These are phyloP conservation scores for Calliopsis andreniformis DNA, from an alignment of 1,140 invertebrate species.

Conservation along the genomic window DNA sequence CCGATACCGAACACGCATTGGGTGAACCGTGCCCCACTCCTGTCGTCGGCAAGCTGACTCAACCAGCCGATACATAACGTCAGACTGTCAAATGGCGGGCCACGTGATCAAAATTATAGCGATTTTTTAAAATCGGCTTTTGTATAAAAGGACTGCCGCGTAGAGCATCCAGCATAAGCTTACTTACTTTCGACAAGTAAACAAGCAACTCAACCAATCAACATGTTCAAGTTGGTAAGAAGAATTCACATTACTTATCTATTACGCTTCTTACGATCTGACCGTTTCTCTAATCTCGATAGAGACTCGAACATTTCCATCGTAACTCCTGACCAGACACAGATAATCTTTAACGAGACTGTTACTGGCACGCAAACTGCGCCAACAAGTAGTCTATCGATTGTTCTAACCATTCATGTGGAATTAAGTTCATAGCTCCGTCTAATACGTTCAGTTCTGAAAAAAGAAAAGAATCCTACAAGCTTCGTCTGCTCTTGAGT, in stretches of 20 bases:
- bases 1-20: slow-evolving; percentile 52
- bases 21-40: slow-evolving; percentile 43
- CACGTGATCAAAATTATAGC: slow-evolving; percentile 71
- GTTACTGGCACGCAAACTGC: too few species aligned
- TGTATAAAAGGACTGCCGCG: slow-evolving; percentile 74
- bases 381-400: too few species aligned
- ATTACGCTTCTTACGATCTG: background rate
- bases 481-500: too few species aligned
- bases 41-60: slow-evolving; percentile 67
- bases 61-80: slow-evolving; percentile 71
- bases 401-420: too few species aligned
- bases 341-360: too few species aligned
- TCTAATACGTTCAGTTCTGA: too few species aligned
- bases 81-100: slow-evolving; percentile 64
- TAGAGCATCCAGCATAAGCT: slow-evolving; percentile 69
- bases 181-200: slow-evolving; percentile 76
- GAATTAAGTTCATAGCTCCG: too few species aligned
- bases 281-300: slow-evolving; percentile 3
- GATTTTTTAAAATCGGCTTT: slow-evolving; percentile 72
- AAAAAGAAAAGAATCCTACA: too few species aligned
- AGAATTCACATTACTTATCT: slow-evolving; percentile 9
- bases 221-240: slow-evolving; percentile 82
- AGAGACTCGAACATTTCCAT: background rate
- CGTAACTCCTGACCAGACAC: too few species aligned
- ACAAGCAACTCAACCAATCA: slow-evolving; percentile 71